Base-by-base conservation (phyloP, 2,113 vertebrate species). In the Anoplopoma fimbria region DNA sequence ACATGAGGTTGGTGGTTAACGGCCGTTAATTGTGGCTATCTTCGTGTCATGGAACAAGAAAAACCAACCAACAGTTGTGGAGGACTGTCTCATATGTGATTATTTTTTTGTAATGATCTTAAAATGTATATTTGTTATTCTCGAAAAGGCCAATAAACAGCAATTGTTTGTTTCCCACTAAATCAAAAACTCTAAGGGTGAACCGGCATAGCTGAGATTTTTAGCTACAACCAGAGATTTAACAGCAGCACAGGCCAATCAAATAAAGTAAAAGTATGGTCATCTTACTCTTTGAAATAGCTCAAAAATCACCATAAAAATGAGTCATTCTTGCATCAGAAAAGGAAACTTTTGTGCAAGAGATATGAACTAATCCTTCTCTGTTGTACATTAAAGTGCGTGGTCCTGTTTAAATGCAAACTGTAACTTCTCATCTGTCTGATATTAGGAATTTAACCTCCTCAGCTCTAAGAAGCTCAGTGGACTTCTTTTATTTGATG, bases 1-100 rank as follows among this genome's bases (percentile, higher is more conserved):
- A 73, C 62, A 55, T 40, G 23, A 62, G 74, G 62, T 19, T 21
- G 2, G 83, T 82, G 83, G 85, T 88, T 79, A 80, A 75, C 72
- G 75, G 61, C 63, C 4, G 71, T 63, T 83, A 49, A 79, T 40
- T 6, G 17, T 49, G 34, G 29, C 51, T 74, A 1, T 38, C 34
- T 57, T 53, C 1, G 45, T 69, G 49, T 67, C 47, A 76, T 80
- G 47, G 71, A 75, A 65, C 15, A 34, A 23, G 14, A 36, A 31
- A n/a, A 12, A 74, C 4, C 8, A 53, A 25, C 51, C 63, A 47
- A 69, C 19, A 47, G 38, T 21, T 76, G 33, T 14, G 8, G 38
- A 47, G 55, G 51, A 13, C 14, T 27, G 2, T 67, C 51, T 82
- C 14, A 21, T 57, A 57, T 6, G 13, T 31, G 3, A 13, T 19